phyloP scores from a whole-genome alignment of 2,113 vertebrate genomes.

The Pseudorasbora parva region DNA sequence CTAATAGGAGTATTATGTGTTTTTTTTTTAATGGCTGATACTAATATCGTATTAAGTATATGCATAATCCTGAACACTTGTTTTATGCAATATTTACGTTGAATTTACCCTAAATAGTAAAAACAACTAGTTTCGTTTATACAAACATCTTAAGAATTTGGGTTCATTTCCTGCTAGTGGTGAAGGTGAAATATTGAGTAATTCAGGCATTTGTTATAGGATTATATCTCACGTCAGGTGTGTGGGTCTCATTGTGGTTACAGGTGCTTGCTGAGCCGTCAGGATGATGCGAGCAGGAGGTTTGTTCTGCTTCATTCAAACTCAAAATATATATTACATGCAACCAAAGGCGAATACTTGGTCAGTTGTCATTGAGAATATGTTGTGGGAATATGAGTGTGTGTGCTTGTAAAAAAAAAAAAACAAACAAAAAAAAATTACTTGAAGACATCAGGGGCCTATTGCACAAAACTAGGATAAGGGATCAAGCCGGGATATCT shows the following conservation, averaged over 20 bases:
- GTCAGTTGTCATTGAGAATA: not conserved
- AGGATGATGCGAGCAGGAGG: conserved; percentile 67
- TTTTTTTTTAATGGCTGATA: not conserved
- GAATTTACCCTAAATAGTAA: not conserved
- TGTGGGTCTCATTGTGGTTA: conserved; percentile 38
- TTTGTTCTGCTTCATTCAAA: conserved; percentile 37
- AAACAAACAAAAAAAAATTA: too few species aligned
- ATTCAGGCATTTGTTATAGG: not conserved
- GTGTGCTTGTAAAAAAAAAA: not conserved
- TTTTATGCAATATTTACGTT: not conserved
- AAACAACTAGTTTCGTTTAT: not conserved
- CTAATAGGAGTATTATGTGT: not conserved
- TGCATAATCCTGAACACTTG: not conserved
- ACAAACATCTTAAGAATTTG: not conserved
- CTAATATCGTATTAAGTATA: not conserved
- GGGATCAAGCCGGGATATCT: too few species aligned
- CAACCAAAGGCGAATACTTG: not conserved
- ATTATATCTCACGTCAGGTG: not conserved
- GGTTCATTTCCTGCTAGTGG: not conserved
- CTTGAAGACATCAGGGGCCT: not conserved
- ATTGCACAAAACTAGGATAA: too few species aligned
- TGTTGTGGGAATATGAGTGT: not conserved
- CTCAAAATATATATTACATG: not conserved
- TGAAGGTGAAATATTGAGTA: not conserved
- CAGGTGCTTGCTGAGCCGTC: not conserved